Conservation (phyloP, 2,888 invertebrate species). For the Serrognathus titanus region DNA sequence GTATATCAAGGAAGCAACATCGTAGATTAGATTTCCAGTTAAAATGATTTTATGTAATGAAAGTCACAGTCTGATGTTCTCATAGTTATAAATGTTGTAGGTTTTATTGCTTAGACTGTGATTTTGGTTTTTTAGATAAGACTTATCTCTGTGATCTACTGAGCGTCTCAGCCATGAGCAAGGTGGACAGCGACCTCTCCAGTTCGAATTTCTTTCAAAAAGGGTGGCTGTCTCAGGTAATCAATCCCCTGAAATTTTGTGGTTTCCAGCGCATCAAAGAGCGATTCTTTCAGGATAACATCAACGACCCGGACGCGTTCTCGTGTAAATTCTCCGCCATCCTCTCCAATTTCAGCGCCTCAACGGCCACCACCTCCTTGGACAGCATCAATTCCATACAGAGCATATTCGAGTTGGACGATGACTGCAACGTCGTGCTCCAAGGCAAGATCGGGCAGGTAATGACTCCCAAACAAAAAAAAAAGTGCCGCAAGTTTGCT, state of each 20-base stretch:
- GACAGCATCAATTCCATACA: conserved; percentile 52
- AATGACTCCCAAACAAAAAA: conserved; percentile 8
- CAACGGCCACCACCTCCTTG: conserved; percentile 43
- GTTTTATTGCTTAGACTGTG: conserved; percentile 9
- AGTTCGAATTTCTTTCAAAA: conserved; percentile 22
- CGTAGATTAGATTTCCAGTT: no score
- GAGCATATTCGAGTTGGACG: conserved; percentile 56
- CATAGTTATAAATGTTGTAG: no score
- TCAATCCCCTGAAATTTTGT: background rate
- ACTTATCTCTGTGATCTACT: conserved; percentile 29
- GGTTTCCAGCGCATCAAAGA: background rate
- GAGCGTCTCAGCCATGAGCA: conserved; percentile 27
- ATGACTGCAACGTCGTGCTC: conserved; percentile 58
- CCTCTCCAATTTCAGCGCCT: conserved; percentile 42
- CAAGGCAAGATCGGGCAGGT: conserved; percentile 62
- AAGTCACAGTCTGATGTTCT: no score
- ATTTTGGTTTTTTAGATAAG: conserved; percentile 21
- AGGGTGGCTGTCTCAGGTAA: conserved; percentile 16
- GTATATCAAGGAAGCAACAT: no score
- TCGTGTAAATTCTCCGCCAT: conserved; percentile 45
- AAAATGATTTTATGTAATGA: no score
- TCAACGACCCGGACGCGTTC: conserved; percentile 36
- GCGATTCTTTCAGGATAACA: background rate
- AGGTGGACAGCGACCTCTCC: conserved; percentile 33
- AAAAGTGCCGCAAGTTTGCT: background rate